A percentile compares a stretch with the other conserved stretches of the same genome.
These are phyloP conservation scores for Pomatostomus ruficeps DNA, from an alignment of 2,113 vertebrate species.

Conservation along the genomic window DNA sequence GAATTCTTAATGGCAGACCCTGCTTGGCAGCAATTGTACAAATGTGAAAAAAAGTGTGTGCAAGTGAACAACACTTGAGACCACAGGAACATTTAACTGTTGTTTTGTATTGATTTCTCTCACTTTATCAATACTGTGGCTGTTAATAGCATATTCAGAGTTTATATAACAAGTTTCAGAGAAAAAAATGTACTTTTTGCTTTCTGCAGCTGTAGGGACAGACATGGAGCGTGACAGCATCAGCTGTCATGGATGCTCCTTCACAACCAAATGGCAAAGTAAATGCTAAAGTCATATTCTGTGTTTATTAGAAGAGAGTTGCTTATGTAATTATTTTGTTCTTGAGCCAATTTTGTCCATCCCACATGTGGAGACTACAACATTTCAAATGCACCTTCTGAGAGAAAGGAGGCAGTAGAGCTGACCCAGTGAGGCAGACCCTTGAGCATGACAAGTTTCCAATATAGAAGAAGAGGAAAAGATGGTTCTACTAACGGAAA, in stretches of 20 bases:
- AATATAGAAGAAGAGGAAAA: not conserved
- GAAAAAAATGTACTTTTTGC: not conserved
- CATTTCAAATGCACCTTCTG: not conserved
- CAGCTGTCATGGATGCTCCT: not conserved
- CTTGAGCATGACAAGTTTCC: not conserved
- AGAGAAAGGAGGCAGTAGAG: not conserved
- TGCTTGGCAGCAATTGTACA: not conserved
- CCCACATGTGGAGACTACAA: rapidly evolving
- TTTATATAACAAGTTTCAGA: not conserved
- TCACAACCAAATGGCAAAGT: not conserved
- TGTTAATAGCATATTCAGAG: not conserved
- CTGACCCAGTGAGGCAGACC: not conserved
- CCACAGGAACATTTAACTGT: not conserved
- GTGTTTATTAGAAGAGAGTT: not conserved
- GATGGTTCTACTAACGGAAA: not conserved
- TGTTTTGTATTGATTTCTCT: not conserved
- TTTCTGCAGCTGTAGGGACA: not conserved
- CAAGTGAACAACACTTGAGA: not conserved
- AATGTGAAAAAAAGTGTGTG: not conserved
- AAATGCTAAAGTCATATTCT: not conserved
- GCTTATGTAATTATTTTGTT: not conserved
- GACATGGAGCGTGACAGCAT: not conserved
- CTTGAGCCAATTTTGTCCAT: not conserved
- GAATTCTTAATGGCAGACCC: not conserved
- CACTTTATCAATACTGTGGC: not conserved